Conservation (phyloP, 2,888 invertebrate species). For the Aricia artaxerxes region DNA sequence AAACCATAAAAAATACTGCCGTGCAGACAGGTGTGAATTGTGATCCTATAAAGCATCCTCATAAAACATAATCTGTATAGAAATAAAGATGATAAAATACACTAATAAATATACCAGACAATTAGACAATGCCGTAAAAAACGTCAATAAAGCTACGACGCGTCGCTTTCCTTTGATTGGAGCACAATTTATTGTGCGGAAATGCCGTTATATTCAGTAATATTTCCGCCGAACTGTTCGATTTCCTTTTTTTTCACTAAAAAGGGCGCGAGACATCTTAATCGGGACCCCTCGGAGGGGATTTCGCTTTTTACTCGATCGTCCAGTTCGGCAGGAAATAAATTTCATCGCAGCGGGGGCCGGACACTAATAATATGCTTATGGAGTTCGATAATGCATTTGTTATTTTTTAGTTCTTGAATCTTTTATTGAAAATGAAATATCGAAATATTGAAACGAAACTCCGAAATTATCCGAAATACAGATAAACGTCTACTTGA, state of each 20-base stretch:
- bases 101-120: conserved; percentile 49
- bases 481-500: no score
- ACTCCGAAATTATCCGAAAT: no score
- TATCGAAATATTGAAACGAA: neutral
- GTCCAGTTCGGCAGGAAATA: conserved; percentile 29
- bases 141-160: conserved; percentile 74
- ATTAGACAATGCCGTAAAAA: conserved; percentile 74
- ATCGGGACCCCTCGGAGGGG: conserved; percentile 51
- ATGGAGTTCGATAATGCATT: neutral
- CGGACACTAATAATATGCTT: conserved; percentile 2
- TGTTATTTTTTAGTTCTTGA: conserved; percentile 5
- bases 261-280: conserved; percentile 79
- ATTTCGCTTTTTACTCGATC: conserved; percentile 22
- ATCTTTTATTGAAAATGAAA: neutral
- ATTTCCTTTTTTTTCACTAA: conserved; percentile 78
- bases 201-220: conserved; percentile 77
- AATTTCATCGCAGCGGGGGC: conserved; percentile 29
- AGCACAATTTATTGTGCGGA: conserved; percentile 80
- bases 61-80: conserved; percentile 21
- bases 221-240: conserved; percentile 79
- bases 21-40: conserved; percentile 22
- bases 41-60: conserved; percentile 13
- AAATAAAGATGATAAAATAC: conserved; percentile 39
- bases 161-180: conserved; percentile 76
- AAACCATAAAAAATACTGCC: neutral